Base-by-base conservation (phyloP, 2,797 vertebrate species). In the Manis pentadactyla region DNA sequence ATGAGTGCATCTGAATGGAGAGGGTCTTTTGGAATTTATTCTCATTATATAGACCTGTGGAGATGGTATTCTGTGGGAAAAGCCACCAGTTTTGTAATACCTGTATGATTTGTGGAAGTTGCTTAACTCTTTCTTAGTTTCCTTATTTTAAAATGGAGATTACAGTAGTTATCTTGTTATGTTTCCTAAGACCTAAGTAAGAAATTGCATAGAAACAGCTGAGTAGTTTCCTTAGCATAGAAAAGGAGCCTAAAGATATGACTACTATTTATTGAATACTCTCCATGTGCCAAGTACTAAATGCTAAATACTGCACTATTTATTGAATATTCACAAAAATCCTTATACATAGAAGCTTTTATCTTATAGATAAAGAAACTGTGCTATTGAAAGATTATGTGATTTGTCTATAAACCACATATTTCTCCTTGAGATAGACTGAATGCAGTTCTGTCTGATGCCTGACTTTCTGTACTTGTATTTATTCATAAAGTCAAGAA, bases 221-320 rank as follows among this genome's bases (percentile, higher is more conserved):
- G 0, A 66, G 25, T 85, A 17, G 21, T 74, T 90, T 61, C 3
- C 23, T 82, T 88, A 57, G 7, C 57, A 79, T 53, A 85, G 27
- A 66, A 23, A 93, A 96, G 51, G 42, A 69, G 0, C 23, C 85
- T 81, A 75, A 90, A 89, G 19, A 31, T 69, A 29, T 39, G 14
- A 59, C 15, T 95, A 53, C 18, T 39, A 82, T 46, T 85, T 86
- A 39, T 5, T 81, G 25, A 89, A 66, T 92, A 66, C 11, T 87
- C 93, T 83, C 5, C 7, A 31, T 0, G 4, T 85, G 5, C 31
- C 7, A 88, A 37, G 42, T 64, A 64, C 53, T 82, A 71, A 51
- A 79, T 61, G 14, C n/a, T 66, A 93, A 86, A 81, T 84, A 78
- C 17, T 81, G 93, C 42, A 39, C 31, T 46, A 3, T 87, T 97